Evolutionary conservation across 2,113 vertebrate species (phyloP), one percentile per base, ranked within the genome.

Genomic region (Tachuris rubrigastra): DNA sequence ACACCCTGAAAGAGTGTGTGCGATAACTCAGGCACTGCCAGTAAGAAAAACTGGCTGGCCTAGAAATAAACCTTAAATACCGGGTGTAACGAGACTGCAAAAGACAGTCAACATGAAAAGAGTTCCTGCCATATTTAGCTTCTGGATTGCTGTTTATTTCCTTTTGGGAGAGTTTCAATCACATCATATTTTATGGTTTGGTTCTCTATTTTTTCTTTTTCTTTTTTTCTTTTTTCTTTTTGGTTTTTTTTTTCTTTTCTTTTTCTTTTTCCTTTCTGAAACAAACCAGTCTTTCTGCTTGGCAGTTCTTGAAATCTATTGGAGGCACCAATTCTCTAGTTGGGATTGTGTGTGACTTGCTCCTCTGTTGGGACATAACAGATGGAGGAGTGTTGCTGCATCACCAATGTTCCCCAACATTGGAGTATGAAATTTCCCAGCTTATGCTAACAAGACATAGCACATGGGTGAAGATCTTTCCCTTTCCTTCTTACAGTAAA

Each of bases 41-140:
- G 60, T 59, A 94, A 55, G 71, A 74, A 76, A 66, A 80, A 68
- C 27, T 67, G 35, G 25, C n/a, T 84, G 75, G 79, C 68, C 79
- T 92, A 47, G 49, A 93, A 96, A 88, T 80, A 95, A 96, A 94
- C 39, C 19, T 94, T 95, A 96, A 96, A 71, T 35, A 87, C 23
- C 0, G 6, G 56, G 75, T 80, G 52, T 86, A 86, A 84, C 41
- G 41, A 55, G 66, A 60, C 67, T 65, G 85, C 53, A 85, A 79
- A 79, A 71, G 52, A 58, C 67, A 19, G 28, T 72, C 75, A 85
- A 89, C 50, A 55, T 79, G 50, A 94, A 87, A 89, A 69, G 65
- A 78, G 42, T 75, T 92, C 60, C 72, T 96, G 79, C 39, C 59
- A 65, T 63, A 92, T 92, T 86, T 86, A 93, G 68, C 31, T 53